Percentiles rank a stretch among this genome's conserved stretches.
Conservation (phyloP, 2,888 invertebrate genomes). For the Taphrorychus bicolor region DNA sequence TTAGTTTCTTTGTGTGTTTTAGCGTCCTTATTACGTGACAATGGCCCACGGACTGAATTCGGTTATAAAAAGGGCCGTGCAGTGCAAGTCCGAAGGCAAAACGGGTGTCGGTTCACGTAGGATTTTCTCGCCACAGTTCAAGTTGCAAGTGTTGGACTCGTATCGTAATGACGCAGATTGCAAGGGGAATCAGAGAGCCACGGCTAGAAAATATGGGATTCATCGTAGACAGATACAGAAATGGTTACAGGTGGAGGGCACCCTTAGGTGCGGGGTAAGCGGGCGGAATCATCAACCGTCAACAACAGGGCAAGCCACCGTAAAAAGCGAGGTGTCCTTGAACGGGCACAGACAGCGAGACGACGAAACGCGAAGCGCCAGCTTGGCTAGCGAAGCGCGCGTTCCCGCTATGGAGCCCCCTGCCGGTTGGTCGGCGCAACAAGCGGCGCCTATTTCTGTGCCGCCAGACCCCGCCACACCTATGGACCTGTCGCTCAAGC, state of each 20-base stretch:
- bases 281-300: constrained; percentile 46
- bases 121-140: constrained; percentile 89
- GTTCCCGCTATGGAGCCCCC: constrained; percentile 52
- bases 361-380: constrained; percentile 50
- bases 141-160: constrained; percentile 86
- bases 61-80: constrained; percentile 60
- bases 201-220: constrained; percentile 88
- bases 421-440: constrained; percentile 43
- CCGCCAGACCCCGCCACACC: constrained; percentile 56
- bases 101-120: constrained; percentile 78
- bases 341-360: constrained; percentile 58
- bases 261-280: constrained; percentile 75
- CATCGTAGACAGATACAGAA: constrained; percentile 91
- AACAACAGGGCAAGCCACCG: constrained; percentile 15
- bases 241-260: constrained; percentile 87
- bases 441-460: constrained; percentile 48
- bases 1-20: constrained; percentile 42
- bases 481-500: constrained; percentile 59
- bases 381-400: constrained; percentile 45
- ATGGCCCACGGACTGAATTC: constrained; percentile 69
- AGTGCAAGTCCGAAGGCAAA: constrained; percentile 59
- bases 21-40: constrained; percentile 46
- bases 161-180: constrained; percentile 87
- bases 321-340: constrained; percentile 53
- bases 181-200: constrained; percentile 88